Conservation (phyloP, 2,888 invertebrate genomes). For the Cantharis nigra region DNA sequence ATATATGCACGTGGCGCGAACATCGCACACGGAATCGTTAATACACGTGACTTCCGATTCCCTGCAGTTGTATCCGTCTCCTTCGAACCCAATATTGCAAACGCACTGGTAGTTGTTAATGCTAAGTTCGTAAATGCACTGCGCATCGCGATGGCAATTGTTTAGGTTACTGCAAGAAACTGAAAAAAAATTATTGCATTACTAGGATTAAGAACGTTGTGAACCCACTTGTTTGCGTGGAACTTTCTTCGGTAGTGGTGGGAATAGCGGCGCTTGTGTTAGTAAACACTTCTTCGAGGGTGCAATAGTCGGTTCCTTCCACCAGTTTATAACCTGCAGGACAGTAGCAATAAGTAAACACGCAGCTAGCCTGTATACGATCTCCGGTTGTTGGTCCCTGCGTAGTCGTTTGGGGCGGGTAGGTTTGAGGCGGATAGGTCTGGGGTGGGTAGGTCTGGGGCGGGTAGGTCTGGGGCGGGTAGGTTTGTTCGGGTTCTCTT, state of each 20-base stretch:
- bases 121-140: conserved; percentile 68
- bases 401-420: neutral
- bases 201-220: neutral
- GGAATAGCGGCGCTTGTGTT: neutral
- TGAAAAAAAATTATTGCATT: conserved; percentile 51
- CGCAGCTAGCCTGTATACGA: conserved; percentile 20
- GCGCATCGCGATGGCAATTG: conserved; percentile 82
- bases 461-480: neutral
- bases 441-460: too few species aligned
- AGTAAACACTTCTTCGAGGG: too few species aligned
- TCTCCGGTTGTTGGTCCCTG: conserved; percentile 7
- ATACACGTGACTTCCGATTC: conserved; percentile 61
- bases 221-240: conserved; percentile 22
- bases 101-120: conserved; percentile 68
- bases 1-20: conserved; percentile 75
- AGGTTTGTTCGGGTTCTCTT: conserved; percentile 21
- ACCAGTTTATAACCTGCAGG: too few species aligned
- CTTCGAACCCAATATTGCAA: conserved; percentile 83
- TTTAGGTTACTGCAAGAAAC: conserved; percentile 75
- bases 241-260: neutral
- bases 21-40: conserved; percentile 68
- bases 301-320: too few species aligned
- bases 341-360: too few species aligned
- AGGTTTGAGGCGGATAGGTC: too few species aligned
- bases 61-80: conserved; percentile 80